Evolutionary conservation across 2,888 invertebrate species (phyloP).

Genomic region (Candidula unifasciata): DNA sequence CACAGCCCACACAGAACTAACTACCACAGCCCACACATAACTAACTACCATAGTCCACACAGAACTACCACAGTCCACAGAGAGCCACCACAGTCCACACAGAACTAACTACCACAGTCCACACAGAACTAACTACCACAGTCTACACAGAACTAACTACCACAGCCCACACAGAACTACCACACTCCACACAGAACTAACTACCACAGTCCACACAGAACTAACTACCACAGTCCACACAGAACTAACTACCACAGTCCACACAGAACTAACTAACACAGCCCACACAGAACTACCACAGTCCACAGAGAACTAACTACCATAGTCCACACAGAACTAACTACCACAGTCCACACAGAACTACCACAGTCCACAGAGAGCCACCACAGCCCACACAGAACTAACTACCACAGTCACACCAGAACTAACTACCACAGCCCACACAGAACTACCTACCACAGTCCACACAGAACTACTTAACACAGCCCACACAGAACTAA

Average conservation of each 20-base stretch:
- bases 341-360: background rate
- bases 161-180: background rate
- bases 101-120: no score
- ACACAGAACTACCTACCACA: background rate
- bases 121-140: no score
- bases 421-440: background rate
- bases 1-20: no score
- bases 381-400: background rate
- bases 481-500: no score
- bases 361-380: background rate
- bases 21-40: no score
- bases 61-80: background rate
- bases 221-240: background rate
- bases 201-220: background rate
- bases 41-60: background rate
- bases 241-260: no score
- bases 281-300: background rate
- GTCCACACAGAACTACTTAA: background rate
- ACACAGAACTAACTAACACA: no score
- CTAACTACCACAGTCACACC: background rate
- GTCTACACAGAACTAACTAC: no score
- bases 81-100: no score
- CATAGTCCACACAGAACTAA: background rate
- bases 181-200: background rate
- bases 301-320: background rate